Evolutionary conservation across 2,797 vertebrate genomes (phyloP).

Genomic region (Takifugu rubripes): DNA sequence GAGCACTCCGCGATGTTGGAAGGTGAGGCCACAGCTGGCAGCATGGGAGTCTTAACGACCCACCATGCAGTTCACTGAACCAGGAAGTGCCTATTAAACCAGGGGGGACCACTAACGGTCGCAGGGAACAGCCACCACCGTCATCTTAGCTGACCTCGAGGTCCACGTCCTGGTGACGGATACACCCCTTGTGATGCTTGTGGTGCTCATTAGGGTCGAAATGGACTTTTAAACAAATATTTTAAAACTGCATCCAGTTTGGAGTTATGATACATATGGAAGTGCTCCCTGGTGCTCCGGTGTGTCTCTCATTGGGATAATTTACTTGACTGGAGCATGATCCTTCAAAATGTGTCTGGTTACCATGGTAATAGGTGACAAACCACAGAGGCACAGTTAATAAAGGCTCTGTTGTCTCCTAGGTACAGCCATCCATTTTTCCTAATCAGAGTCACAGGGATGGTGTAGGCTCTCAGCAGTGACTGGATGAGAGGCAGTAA

Average conservation of each 20-base stretch:
- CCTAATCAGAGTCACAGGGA: too few species aligned
- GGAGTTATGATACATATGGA: too few species aligned
- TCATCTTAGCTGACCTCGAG: conserved; percentile 35
- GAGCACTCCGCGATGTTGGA: conserved; percentile 19
- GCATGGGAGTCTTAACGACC: conserved; percentile 64
- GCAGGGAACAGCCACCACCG: conserved; percentile 48
- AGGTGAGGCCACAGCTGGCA: conserved; percentile 61
- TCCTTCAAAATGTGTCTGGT: background rate
- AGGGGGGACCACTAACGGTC: conserved; percentile 17
- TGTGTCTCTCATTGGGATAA: background rate
- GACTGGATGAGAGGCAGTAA: too few species aligned
- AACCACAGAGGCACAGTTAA: background rate
- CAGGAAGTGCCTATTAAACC: conserved; percentile 63
- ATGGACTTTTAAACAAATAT: too few species aligned
- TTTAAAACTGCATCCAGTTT: too few species aligned
- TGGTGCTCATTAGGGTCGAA: background rate
- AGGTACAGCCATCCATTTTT: background rate
- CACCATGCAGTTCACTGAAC: conserved; percentile 64
- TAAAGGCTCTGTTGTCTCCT: background rate
- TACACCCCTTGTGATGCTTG: conserved; percentile 21
- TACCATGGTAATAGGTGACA: background rate
- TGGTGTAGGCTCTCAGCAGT: too few species aligned
- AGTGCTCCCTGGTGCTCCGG: background rate
- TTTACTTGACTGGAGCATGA: background rate
- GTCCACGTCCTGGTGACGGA: conserved; percentile 21